Evolutionary conservation across 2,797 vertebrate species (phyloP), one percentile per base, ranked within the genome.

Genomic region (Enteromius viviparus): DNA sequence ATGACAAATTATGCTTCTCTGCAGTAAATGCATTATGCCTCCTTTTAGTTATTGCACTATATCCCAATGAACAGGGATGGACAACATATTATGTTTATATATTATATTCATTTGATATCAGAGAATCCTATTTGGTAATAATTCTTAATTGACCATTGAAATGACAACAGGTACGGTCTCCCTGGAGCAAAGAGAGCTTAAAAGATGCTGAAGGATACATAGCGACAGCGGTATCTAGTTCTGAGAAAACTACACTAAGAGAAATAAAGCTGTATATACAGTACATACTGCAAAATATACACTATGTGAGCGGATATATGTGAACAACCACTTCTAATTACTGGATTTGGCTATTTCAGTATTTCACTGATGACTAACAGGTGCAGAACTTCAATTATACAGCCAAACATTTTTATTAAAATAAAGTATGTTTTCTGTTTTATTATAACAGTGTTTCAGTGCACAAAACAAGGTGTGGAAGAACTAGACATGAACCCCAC

Each of bases 401-500:
- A 74, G 70, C 47, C 70, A 74, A 74, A 53, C 29, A 53, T 12
- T 72, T 72, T 49, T 29, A 34, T 9, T 51, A 74, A 34, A 74
- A 53, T 53, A 10, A 34, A 6, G 47, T 21, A 74, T 34, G 51
- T 34, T 53, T 74, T 53, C 71, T 34, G 29, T 71, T 47, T 1
- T 15, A 29, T 26, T 10, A 34, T 51, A 5, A 53, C 19, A 53
- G 47, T 53, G 26, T 17, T n/a, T 23, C 42, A 21, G 3, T 64
- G 60, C 29, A 17, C 42, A 71, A 26, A 47, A 26, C 68, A 71
- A 71, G 26, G 26, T 64, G 60, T 32, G 6, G 14, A 64, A 32
- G 60, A 17, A 64, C 29, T 29, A 71, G 8, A 29, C 23, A 17
- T 49, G 23, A 71, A 71, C 69, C 42, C 69, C 23, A 71, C 42